Conservation (phyloP, 2,113 vertebrate genomes). For the Brachyistius frenatus region DNA sequence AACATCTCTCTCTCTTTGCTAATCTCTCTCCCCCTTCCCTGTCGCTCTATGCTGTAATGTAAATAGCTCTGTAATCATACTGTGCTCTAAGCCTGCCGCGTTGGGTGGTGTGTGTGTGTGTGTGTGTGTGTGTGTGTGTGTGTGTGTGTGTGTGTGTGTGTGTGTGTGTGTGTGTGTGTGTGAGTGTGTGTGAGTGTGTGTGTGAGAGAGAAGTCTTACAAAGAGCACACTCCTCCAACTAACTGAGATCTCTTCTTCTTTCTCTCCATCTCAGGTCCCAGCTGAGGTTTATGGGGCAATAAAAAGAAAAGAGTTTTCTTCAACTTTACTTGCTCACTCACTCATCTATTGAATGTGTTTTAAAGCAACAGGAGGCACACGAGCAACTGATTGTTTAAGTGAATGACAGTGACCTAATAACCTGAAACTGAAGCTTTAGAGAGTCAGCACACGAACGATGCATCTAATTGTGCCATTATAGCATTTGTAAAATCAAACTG, state of each 20-base stretch:
- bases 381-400: conserved; percentile 22
- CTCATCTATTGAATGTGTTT: conserved; percentile 38
- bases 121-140: conserved; percentile 6
- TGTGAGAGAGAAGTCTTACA: conserved; percentile 1
- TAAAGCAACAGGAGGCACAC: conserved; percentile 38
- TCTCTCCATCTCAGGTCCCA: conserved; percentile 43
- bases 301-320: conserved; percentile 60
- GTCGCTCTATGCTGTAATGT: conserved; percentile 74
- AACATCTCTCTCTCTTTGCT: conserved; percentile 70
- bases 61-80: conserved; percentile 80
- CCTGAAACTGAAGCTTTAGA: background rate
- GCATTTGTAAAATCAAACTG: no score
- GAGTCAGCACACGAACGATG: background rate
- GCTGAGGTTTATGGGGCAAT: conserved; percentile 68
- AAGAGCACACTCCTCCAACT: conserved; percentile 16
- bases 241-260: conserved; percentile 26
- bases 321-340: background rate
- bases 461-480: background rate
- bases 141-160: no score
- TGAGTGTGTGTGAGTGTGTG: background rate
- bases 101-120: conserved; percentile 50
- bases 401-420: background rate
- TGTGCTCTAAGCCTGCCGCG: conserved; percentile 35
- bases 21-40: conserved; percentile 41
- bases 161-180: no score